Conservation (phyloP, 2,113 vertebrate species). For the Ornithorhynchus anatinus region DNA sequence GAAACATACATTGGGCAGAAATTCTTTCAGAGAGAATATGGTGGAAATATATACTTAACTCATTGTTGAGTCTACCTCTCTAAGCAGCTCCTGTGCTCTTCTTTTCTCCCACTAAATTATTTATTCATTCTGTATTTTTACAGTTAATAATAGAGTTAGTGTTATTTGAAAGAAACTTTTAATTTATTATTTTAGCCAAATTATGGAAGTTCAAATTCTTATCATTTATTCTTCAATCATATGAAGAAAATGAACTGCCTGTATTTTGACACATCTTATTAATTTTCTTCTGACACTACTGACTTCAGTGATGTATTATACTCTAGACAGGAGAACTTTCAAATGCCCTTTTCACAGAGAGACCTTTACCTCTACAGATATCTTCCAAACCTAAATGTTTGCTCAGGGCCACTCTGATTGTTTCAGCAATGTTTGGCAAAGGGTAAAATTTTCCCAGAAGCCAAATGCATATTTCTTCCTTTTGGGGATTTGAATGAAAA, state of each 20-base stretch:
- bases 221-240: neutral
- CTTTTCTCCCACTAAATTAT: conserved; percentile 34
- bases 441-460: conserved; percentile 1
- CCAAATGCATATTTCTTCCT: conserved; percentile 18
- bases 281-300: conserved; percentile 24
- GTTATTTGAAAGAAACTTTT: neutral
- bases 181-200: neutral
- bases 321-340: conserved; percentile 21
- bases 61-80: conserved; percentile 27
- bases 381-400: conserved; percentile 51
- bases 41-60: conserved; percentile 30
- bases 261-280: conserved; percentile 13
- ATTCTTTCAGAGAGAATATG: conserved; percentile 48
- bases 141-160: conserved; percentile 9
- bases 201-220: neutral
- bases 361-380: conserved; percentile 53
- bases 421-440: conserved; percentile 9
- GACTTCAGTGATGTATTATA: conserved; percentile 18
- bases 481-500: neutral
- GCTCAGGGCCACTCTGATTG: conserved; percentile 32
- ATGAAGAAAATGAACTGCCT: neutral
- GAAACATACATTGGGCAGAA: conserved; percentile 49
- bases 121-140: conserved; percentile 26
- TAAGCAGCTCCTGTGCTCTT: neutral
- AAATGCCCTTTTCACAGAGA: conserved; percentile 43